Percentiles rank a stretch among this genome's conserved stretches.
Evolutionary conservation across 2,113 vertebrate species (phyloP).

Genomic region (Taurulus bubalis): DNA sequence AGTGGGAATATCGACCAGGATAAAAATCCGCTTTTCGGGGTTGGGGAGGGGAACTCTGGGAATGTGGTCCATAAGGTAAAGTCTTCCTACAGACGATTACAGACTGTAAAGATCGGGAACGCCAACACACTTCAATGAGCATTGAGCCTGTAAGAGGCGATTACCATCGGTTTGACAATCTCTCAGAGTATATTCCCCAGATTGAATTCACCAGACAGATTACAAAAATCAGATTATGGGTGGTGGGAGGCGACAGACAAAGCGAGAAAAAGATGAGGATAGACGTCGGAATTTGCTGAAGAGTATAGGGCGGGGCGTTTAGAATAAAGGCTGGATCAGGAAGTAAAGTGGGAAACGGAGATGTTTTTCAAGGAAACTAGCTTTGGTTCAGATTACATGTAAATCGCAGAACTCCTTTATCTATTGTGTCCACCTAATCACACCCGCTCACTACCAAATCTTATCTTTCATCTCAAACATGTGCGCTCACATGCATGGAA

Average conservation of each 20-base stretch:
- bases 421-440: slow-evolving; percentile 35
- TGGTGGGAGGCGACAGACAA: slow-evolving; percentile 27
- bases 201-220: slow-evolving; percentile 79
- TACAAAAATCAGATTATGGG: slow-evolving; percentile 69
- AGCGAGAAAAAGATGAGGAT: slow-evolving; percentile 44
- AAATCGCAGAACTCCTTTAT: slow-evolving; percentile 51
- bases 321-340: slow-evolving; percentile 51
- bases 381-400: slow-evolving; percentile 46
- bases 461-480: slow-evolving; percentile 33
- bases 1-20: slow-evolving; percentile 31
- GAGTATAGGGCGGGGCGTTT: slow-evolving; percentile 13
- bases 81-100: slow-evolving; percentile 34
- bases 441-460: not conserved
- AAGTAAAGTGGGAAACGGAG: slow-evolving; percentile 46
- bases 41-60: not conserved
- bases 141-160: slow-evolving; percentile 53
- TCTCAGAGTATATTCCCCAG: slow-evolving; percentile 49
- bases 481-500: not conserved
- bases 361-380: slow-evolving; percentile 55
- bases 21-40: not conserved
- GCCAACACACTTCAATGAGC: slow-evolving; percentile 39
- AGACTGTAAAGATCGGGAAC: slow-evolving; percentile 20
- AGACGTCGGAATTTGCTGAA: slow-evolving; percentile 40
- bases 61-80: not conserved
- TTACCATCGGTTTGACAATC: slow-evolving; percentile 60